Evolutionary conservation across 2,888 invertebrate species (phyloP), one percentile per base, ranked within the genome.

Genomic region (Anorthoa munda): DNA sequence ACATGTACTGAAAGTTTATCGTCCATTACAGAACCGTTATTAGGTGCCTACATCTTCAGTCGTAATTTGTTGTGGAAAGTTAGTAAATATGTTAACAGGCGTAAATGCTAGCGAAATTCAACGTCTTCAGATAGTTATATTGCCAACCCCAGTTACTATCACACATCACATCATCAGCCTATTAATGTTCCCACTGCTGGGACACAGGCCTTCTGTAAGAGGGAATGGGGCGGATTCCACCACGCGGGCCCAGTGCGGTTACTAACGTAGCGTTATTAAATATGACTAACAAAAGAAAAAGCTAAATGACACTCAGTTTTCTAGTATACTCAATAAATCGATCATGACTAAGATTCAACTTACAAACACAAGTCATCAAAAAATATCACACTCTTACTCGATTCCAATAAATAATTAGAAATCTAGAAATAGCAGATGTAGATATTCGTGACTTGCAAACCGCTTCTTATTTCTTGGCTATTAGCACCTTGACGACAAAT

Each of bases 401-500:
- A 26, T 63, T 17, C 48, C 55, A 50, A 53, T 67, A 66, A 50
- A 53, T 67, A 66, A 82, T 72, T 81, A 66, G 82, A 81, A 81
- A 82, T 68, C 72, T 71, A 46, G 68, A 63, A 56, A 66, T 45
- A 68, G 18, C 23, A 39, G 51, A 61, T 61, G 48, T 60, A 23
- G 58, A 21, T 51, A 69, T 56, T 77, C 72, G 73, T 74, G 82
- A 69, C 78, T 82, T 69, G 74, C 82, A 79, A 48, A 65, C 51
- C 12, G 5, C 58, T 48, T 23, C 70, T 68, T 51, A 68, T 68
- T 66, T 68, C 59, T 71, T 58, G 67, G 17, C 46, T 71, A 73
- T 85, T 85, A 77, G 17, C 77, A 78, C 81, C 66, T 75, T 61
- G 60, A 71, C 81, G 75, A 82, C 79, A 81, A 69, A 70, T 82